Evolutionary conservation across 2,797 vertebrate species (phyloP).

Genomic region (Meda fulgida): DNA sequence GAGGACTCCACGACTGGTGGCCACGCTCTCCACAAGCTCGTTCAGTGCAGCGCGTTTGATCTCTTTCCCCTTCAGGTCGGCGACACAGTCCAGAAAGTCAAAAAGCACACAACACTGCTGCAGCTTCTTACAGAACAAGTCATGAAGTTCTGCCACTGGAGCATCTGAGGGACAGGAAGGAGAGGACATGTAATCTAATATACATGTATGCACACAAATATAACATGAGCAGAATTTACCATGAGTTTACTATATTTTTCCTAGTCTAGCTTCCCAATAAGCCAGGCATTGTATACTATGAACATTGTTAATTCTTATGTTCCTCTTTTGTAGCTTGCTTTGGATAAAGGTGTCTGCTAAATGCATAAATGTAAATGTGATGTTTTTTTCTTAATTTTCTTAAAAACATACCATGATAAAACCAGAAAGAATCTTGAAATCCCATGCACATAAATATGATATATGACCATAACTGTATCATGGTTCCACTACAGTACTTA

Average conservation of each 20-base stretch:
- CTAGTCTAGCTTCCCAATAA: not conserved
- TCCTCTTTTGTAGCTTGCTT: not conserved
- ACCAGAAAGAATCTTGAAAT: not conserved
- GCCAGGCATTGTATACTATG: not conserved
- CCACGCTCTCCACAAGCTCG: conserved; percentile 91
- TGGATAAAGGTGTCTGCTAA: not conserved
- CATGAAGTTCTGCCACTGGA: conserved; percentile 89
- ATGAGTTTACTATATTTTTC: not conserved
- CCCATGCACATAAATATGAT: not conserved
- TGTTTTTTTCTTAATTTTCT: not conserved
- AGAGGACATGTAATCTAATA: not conserved
- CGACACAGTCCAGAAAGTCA: conserved; percentile 93
- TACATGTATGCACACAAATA: not conserved
- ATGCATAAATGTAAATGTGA: not conserved
- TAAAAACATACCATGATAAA: not conserved
- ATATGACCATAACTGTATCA: not conserved
- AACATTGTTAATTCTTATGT: not conserved
- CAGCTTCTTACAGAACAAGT: conserved; percentile 92
- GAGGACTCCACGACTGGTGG: conserved; percentile 89
- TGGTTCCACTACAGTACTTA: not conserved
- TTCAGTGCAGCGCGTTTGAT: conserved; percentile 92
- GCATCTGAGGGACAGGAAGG: conserved; percentile 75
- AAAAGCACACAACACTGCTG: conserved; percentile 93
- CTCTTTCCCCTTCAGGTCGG: conserved; percentile 93
- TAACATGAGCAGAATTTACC: conserved; percentile 11